Conservation (phyloP, 2,888 invertebrate species). For the Lamellibrachia satsuma region DNA sequence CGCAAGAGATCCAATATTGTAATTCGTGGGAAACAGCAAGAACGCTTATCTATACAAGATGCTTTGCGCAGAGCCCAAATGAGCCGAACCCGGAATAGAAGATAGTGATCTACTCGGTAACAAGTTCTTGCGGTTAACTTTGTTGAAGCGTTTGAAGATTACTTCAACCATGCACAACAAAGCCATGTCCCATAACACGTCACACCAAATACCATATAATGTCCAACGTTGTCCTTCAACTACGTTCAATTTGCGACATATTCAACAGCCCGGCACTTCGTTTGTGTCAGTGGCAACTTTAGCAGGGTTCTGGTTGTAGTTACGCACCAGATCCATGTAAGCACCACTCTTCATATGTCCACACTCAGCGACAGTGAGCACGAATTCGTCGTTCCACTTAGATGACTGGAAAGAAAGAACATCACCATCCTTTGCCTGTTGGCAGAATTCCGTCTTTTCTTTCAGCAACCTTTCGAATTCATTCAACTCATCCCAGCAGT, state of each 20-base stretch:
- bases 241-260: background rate
- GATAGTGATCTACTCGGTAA: no score
- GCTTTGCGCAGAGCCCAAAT: no score
- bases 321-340: background rate
- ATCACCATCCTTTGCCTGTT: background rate
- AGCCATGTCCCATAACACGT: slow-evolving; percentile 88
- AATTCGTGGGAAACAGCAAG: no score
- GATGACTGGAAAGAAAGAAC: background rate
- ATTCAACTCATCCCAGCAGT: background rate
- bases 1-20: no score
- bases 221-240: background rate
- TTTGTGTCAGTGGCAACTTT: background rate
- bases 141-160: slow-evolving; percentile 72
- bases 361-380: background rate
- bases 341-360: background rate
- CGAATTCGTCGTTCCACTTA: background rate
- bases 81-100: no score
- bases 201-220: slow-evolving; percentile 66
- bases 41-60: no score
- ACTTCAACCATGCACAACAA: slow-evolving; percentile 79
- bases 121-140: slow-evolving; percentile 44
- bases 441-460: background rate
- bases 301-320: background rate
- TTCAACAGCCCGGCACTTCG: background rate
- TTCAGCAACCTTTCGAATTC: background rate